Evolutionary conservation across 2,797 vertebrate species (phyloP).

Genomic region (Myotis planiceps): DNA sequence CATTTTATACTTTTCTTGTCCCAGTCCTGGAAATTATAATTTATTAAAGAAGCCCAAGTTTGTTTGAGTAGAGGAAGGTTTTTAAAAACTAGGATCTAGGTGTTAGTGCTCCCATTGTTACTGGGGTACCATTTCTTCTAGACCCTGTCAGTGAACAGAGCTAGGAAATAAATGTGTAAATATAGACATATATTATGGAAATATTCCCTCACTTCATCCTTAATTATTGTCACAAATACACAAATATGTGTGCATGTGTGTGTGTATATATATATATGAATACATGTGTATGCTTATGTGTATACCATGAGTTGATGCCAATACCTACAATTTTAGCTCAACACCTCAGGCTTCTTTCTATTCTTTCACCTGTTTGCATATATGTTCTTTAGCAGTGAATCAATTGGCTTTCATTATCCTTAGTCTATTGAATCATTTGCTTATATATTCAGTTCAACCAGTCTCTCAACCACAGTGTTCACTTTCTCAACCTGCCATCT

Average conservation of each 20-base stretch:
- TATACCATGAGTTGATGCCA: background rate
- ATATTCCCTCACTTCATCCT: background rate
- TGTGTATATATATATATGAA: background rate
- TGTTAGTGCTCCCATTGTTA: background rate
- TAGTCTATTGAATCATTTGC: background rate
- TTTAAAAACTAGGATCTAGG: background rate
- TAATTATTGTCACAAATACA: background rate
- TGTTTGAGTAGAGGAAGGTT: background rate
- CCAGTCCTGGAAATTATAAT: background rate
- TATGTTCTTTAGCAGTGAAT: background rate
- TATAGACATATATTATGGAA: background rate
- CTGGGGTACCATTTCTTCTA: background rate
- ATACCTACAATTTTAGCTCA: background rate
- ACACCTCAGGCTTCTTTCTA: background rate
- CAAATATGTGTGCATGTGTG: background rate
- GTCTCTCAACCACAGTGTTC: background rate
- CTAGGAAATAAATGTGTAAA: background rate
- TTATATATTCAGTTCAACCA: background rate
- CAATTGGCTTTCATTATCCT: background rate
- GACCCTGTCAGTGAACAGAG: background rate
- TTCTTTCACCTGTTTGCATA: background rate
- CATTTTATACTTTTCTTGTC: background rate
- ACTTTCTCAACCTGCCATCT: background rate
- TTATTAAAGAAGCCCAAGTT: background rate
- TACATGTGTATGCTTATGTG: background rate